Base-by-base conservation (phyloP, 2,113 vertebrate genomes). In the Pelusios castaneus region DNA sequence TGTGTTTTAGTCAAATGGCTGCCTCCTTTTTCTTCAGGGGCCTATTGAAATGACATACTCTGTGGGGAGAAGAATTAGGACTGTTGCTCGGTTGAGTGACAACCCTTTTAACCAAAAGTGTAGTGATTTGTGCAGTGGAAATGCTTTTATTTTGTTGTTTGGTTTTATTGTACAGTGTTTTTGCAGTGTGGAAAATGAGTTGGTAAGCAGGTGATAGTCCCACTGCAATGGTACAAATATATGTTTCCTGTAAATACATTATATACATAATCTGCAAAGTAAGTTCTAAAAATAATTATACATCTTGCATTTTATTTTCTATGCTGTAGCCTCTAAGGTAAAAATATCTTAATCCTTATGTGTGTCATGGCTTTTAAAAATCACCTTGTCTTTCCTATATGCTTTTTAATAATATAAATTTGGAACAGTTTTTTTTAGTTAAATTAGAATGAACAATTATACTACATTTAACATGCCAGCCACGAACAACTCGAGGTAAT, bases 151-250 rank as follows among this genome's bases (percentile, higher is more conserved):
- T 94, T 54, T 43, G 22, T 17, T 87, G 81, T 80, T 85, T 95
- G 47, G 85, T 92, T 96, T 94, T 87, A 90, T 76, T 79, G 84
- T 89, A 78, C 83, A 86, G 73, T 87, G 92, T 94, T 96, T 96
- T 92, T 84, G 95, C 89, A 60, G 8, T 79, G 63, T 94, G 9
- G 2, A 17, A 89, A 94, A 87, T 77, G 10, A 80, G 73, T 58
- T 63, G 86, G 6, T 54, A 80, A 87, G 60, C 0, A 85, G 0
- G 56, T 58, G 94, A 92, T 93, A 84, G 58, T 93, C 92, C 76
- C 76, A 52, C n/a, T 63, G 67, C 51, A 24, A 13, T 43, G 19
- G 27, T 89, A 90, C 85, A 86, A 41, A 79, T 56, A 43, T 12
- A 56, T 80, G 83, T 92, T 87, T 85, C 58, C 85, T 89, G 84